These are phyloP conservation scores for Petrosia ficiformis DNA, from an alignment of 37 sponge, comb jelly and placozoan genomes.

Conservation along the genomic window DNA sequence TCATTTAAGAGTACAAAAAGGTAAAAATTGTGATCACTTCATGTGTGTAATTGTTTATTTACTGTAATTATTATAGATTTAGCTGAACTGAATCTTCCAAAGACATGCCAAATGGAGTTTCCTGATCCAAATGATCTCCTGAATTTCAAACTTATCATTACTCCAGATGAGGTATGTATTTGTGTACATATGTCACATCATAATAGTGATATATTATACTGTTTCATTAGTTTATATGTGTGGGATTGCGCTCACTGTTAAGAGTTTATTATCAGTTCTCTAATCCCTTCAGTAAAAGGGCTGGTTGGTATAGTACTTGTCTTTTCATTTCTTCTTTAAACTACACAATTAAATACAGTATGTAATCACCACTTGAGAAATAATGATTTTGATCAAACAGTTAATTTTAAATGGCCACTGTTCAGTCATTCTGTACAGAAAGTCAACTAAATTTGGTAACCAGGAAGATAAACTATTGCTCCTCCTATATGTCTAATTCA, in stretches of 20 bases:
- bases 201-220: background rate
- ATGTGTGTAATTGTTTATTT: background rate
- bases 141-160: conserved; percentile 87
- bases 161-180: conserved; percentile 88
- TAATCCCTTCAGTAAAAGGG: background rate
- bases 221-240: background rate
- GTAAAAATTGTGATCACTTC: conserved; percentile 12
- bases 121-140: conserved; percentile 91
- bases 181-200: no score
- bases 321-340: no score
- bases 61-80: conserved; percentile 48
- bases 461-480: no score
- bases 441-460: no score
- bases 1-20: conserved; percentile 79
- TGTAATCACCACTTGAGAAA: no score
- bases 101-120: conserved; percentile 87
- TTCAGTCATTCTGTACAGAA: no score
- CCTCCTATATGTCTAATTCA: no score
- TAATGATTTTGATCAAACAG: no score
- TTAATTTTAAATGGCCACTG: no score
- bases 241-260: background rate
- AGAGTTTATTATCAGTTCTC: conserved; percentile 4
- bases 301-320: no score
- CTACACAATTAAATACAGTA: no score
- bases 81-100: conserved; percentile 87